phyloP scores from a whole-genome alignment of 2,113 vertebrate genomes.

The Thunnus maccoyii region DNA sequence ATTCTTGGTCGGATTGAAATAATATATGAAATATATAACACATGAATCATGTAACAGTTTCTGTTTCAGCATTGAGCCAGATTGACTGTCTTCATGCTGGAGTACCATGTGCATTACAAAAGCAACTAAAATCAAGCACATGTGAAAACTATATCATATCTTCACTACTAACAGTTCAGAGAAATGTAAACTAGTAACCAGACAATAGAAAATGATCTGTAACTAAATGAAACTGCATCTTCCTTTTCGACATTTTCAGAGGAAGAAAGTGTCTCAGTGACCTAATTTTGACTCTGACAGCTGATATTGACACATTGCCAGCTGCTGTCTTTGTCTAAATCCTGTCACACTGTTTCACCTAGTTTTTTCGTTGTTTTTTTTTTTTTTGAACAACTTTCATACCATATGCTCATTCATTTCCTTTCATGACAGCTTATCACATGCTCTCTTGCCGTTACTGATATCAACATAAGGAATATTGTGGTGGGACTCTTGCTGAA shows the following conservation, averaged over 20 bases:
- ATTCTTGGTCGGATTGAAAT: background rate
- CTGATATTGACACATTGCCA: background rate
- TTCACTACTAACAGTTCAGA: background rate
- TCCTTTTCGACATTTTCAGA: background rate
- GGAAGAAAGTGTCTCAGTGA: background rate
- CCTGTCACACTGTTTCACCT: background rate
- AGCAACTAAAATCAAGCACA: background rate
- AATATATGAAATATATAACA: too few relatives aligned
- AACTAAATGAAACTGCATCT: background rate
- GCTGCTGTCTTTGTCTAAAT: background rate
- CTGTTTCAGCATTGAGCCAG: background rate
- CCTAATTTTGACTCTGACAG: background rate
- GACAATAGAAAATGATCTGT: background rate
- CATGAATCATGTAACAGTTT: background rate
- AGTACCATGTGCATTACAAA: background rate
- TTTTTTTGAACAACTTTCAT: background rate
- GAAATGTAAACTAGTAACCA: background rate
- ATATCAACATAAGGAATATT: conserved; percentile 38
- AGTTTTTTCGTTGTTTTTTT: background rate
- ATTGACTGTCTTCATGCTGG: background rate
- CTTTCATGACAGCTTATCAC: conserved; percentile 17
- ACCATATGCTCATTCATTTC: conserved; percentile 35
- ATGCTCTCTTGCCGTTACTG: conserved; percentile 14
- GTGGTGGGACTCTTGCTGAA: background rate
- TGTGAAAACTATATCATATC: background rate